Conservation (phyloP, 2,797 vertebrate species). For the Cynopterus sphinx region DNA sequence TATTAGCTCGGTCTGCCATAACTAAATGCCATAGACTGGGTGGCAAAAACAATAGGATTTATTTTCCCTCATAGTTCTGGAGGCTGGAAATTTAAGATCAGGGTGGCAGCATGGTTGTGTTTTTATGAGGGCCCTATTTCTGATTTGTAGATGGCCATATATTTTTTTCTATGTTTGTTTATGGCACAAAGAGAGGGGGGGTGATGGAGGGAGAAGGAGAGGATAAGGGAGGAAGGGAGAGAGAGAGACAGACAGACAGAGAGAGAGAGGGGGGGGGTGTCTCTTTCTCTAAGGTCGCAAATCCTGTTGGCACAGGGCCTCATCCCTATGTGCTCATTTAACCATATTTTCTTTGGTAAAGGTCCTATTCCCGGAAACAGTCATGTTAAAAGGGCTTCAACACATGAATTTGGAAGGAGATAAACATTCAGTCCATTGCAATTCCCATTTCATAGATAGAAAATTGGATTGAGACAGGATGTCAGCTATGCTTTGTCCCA, state of each 20-base stretch:
- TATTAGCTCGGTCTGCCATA: background rate
- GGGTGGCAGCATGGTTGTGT: too few species aligned
- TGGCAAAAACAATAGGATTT: background rate
- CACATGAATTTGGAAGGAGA: background rate
- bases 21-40: accelerated
- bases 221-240: background rate
- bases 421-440: background rate
- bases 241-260: background rate
- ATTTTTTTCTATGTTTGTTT: background rate
- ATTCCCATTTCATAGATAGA: background rate
- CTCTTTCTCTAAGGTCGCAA: background rate
- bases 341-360: background rate
- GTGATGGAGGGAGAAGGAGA: too few species aligned
- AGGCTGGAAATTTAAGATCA: background rate
- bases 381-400: background rate
- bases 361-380: background rate
- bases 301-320: background rate
- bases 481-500: background rate
- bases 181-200: background rate
- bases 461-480: background rate
- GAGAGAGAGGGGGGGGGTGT: background rate
- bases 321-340: background rate
- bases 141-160: too few species aligned
- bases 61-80: background rate
- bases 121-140: background rate